Base-by-base conservation (phyloP, 2,888 invertebrate species). In the Epicampocera succincta region DNA sequence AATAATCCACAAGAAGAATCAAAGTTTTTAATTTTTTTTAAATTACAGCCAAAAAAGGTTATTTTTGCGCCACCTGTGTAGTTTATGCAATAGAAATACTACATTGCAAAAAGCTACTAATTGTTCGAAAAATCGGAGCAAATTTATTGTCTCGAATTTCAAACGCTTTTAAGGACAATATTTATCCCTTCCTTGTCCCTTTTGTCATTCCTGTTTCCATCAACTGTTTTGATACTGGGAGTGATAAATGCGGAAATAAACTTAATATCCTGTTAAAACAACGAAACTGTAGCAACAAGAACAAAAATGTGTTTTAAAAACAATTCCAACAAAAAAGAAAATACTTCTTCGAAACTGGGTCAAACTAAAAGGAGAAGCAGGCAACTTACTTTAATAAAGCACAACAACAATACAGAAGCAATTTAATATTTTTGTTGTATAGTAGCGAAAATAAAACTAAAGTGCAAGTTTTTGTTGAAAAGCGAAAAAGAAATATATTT, bases 361-460 rank as follows among this genome's bases (percentile, higher is more conserved):
- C 74, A 75, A 66, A 66, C 66, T 58, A 58, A 75, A 75, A 66
- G 74, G 50, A 75, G 58, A 75, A 75, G 65, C 63, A 71, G 48
- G 19, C 61, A 66, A 29, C 17, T 40, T n/a, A n/a, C n/a, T n/a
- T n/a, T n/a, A n/a, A n/a, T 48, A 3, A 17, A 73, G 21, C 48
- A 29, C 40, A 48, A n/a, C 25, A 38, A 56, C 25, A 75, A 74
- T 38, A 58, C 21, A 73, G 66, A 42, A 72, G 29, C 54, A 54
- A 44, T 58, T 12, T n/a, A 44, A 29, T n/a, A 60, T n/a, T 61
- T 40, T 72, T 40, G 60, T 61, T 60, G 40, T 29, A 19, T 46
- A 38, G 3, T 15, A 63, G 12, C 56, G 48, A 29, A 50, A 72
- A 19, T 8, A 44, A 73, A 29, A 50, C 29, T 46, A 73, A 63